A percentile compares a stretch with the other conserved stretches of the same genome.
phyloP scores from a whole-genome alignment of 2,797 vertebrate species.

The Serranus cabrilla region DNA sequence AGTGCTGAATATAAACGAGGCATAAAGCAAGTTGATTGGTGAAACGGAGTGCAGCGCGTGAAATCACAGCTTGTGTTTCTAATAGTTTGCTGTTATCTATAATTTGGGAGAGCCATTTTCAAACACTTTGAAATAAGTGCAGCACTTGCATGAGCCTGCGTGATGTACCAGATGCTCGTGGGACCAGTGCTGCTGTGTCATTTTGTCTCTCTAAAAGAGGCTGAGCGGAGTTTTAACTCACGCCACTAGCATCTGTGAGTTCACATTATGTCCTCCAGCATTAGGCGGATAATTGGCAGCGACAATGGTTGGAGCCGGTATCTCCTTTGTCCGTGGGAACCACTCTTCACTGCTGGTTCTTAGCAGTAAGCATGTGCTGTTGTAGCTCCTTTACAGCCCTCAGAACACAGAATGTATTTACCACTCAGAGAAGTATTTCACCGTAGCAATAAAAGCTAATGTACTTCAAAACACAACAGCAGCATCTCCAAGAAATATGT shows the following conservation, averaged over 20 bases:
- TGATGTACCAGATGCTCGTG: conserved; percentile 44
- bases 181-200: conserved; percentile 36
- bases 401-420: conserved; percentile 12
- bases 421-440: background rate
- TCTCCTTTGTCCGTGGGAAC: conserved; percentile 37
- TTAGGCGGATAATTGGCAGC: conserved; percentile 45
- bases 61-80: conserved; percentile 41
- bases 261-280: conserved; percentile 41
- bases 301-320: conserved; percentile 16
- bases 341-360: conserved; percentile 9
- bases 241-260: conserved; percentile 53
- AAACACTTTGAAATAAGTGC: conserved; percentile 39
- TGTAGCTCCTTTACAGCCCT: background rate
- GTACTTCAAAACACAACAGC: conserved; percentile 12
- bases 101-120: conserved; percentile 42
- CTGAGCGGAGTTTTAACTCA: conserved; percentile 46
- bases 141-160: conserved; percentile 28
- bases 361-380: conserved; percentile 10
- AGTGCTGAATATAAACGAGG: conserved; percentile 20
- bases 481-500: background rate
- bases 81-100: conserved; percentile 33
- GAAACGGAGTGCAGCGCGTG: background rate
- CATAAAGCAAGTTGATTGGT: conserved; percentile 19
- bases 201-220: conserved; percentile 39
- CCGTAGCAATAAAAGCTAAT: background rate